phyloP scores from a whole-genome alignment of 2,888 invertebrate genomes.

The Sialis lutaria region DNA sequence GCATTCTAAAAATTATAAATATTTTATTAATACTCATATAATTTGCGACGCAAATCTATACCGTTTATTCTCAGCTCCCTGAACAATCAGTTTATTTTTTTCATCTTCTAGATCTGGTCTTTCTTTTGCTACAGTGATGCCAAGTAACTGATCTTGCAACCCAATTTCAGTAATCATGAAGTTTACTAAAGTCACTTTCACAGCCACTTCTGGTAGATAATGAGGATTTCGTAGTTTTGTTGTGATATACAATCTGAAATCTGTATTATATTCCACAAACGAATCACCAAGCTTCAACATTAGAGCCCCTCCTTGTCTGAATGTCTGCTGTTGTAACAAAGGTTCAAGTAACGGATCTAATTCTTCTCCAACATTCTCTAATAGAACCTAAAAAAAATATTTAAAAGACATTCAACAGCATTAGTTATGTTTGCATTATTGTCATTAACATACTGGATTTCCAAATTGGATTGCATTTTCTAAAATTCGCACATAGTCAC shows the following conservation, averaged over 20 bases:
- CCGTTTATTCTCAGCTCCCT: conserved; percentile 68
- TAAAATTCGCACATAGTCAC: conserved; percentile 65
- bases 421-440: too few relatives aligned
- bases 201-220: conserved; percentile 84
- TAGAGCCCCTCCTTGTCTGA: conserved; percentile 71
- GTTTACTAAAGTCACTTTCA: conserved; percentile 78
- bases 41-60: conserved; percentile 10
- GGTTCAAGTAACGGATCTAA: conserved; percentile 84
- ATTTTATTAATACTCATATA: conserved; percentile 5
- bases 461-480: conserved; percentile 81
- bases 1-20: conserved; percentile 25
- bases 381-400: conserved; percentile 36
- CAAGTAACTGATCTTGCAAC: conserved; percentile 73
- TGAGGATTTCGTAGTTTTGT: conserved; percentile 88
- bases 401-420: neutral
- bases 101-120: conserved; percentile 83
- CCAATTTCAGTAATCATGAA: conserved; percentile 86
- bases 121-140: conserved; percentile 82
- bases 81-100: conserved; percentile 71
- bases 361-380: conserved; percentile 86
- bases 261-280: conserved; percentile 71
- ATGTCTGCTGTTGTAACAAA: conserved; percentile 74
- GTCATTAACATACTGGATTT: conserved; percentile 43
- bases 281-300: conserved; percentile 85
- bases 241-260: conserved; percentile 84